Evolutionary conservation across 2,888 invertebrate genomes (phyloP), one percentile per base, ranked within the genome.

Genomic region (Gnatocerus cornutus): DNA sequence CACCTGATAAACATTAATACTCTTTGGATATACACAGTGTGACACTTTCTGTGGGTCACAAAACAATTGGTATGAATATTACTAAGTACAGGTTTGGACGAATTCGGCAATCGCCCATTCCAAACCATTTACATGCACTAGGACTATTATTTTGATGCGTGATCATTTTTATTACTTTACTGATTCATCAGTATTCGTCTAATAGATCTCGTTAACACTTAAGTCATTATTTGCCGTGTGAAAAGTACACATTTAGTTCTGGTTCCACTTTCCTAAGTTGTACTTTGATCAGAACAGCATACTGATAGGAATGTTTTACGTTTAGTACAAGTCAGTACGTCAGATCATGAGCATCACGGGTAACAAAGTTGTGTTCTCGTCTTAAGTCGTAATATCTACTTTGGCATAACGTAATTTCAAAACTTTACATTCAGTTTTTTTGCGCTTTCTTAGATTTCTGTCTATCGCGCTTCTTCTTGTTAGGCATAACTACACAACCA

Each of bases 401-500:
- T 76, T 76, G 76, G 76, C 74, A 74, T 71, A 65, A 48, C 56
- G 10, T 12, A 62, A 52, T 30, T 46, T 67, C 21, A 13, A 6
- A 59, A 46, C 10, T 14, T 33, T 27, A 5, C 10, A 9, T 12
- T 43, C 46, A 46, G 9, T 41, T 33, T n/a, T 5, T 12, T 39
- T 48, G 68, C 56, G 55, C 46, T 43, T 72, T 71, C 10, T 72
- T 69, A 21, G 59, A 62, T 29, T 75, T 72, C n/a, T 59, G 64
- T 61, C 71, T 71, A 41, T 76, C 73, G 16, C 78, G 74, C 72
- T 79, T 76, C 69, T 79, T 76, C 73, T 79, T 74, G 78, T 86
- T 86, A 39, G 90, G 90, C 79, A 86, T 87, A 71, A 95, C 89
- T 83, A 93, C 91, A 85, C 96, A 96, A 80, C 93, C 90, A 86